These are phyloP conservation scores for Zaprionus obscuricornis DNA, from an alignment of 2,888 invertebrate species.

Conservation along the genomic window DNA sequence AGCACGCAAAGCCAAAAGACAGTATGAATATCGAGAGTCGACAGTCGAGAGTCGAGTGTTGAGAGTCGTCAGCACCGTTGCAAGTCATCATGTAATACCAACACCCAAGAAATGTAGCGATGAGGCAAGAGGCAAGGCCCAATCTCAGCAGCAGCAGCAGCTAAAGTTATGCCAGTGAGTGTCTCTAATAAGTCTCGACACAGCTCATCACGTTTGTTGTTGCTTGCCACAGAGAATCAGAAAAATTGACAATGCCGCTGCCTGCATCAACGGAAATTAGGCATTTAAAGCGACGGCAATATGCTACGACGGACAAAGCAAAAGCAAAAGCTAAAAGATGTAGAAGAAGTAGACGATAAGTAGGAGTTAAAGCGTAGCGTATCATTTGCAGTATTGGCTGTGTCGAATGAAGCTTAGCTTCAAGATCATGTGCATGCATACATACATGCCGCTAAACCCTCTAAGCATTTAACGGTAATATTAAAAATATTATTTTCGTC, in stretches of 20 bases:
- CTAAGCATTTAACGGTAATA: conserved; percentile 28
- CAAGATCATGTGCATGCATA: conserved; percentile 7
- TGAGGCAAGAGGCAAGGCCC: no score
- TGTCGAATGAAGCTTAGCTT: conserved; percentile 35
- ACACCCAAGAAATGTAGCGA: conserved; percentile 68
- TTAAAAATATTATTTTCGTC: not conserved
- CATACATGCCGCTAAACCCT: conserved; percentile 13
- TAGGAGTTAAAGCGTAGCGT: no score
- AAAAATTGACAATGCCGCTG: no score
- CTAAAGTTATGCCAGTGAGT: conserved; percentile 49
- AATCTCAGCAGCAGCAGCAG: no score
- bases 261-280: conserved; percentile 66
- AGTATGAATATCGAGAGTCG: not conserved
- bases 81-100: conserved; percentile 67
- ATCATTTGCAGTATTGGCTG: conserved; percentile 59
- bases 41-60: not conserved
- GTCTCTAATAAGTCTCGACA: conserved; percentile 48
- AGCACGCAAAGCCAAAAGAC: conserved; percentile 55
- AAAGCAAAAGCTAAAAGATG: no score
- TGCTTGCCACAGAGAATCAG: conserved; percentile 48
- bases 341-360: no score
- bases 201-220: conserved; percentile 7
- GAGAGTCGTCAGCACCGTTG: conserved; percentile 10
- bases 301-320: not conserved
- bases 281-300: conserved; percentile 44